A percentile compares a stretch with the other conserved stretches of the same genome.
phyloP scores from a whole-genome alignment of 64 coral and sea anemone genomes.

The Anthopleura sola region DNA sequence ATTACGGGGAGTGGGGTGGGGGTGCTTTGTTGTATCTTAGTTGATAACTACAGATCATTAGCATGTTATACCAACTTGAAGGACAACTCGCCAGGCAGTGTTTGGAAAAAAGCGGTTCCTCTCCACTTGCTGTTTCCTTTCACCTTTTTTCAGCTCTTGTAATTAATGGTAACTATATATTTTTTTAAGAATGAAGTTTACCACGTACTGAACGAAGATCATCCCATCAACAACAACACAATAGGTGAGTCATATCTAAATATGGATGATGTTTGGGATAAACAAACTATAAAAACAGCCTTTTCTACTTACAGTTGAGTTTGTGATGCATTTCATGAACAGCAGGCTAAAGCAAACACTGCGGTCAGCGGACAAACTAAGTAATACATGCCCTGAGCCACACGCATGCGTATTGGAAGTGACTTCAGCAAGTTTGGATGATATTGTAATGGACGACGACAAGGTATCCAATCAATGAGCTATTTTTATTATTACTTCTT shows the following conservation, averaged over 20 bases:
- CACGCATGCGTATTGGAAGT: slow-evolving; percentile 74
- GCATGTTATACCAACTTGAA: too few species aligned
- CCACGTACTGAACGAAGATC: slow-evolving; percentile 73
- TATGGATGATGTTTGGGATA: background rate
- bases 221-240: slow-evolving; percentile 44
- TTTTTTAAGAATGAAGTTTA: slow-evolving; percentile 90
- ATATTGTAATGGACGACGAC: slow-evolving; percentile 63
- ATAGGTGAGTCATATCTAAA: slow-evolving; percentile 50
- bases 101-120: too few species aligned
- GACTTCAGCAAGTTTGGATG: slow-evolving; percentile 54
- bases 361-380: slow-evolving; percentile 34
- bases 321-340: slow-evolving; percentile 89
- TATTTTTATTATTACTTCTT: background rate
- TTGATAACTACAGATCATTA: too few species aligned
- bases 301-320: slow-evolving; percentile 59
- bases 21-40: too few species aligned
- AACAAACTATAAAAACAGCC: background rate
- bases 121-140: too few species aligned
- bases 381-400: slow-evolving; percentile 9
- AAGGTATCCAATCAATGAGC: slow-evolving; percentile 37
- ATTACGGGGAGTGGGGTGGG: too few species aligned
- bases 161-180: too few species aligned
- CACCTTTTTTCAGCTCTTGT: too few species aligned
- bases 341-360: slow-evolving; percentile 65
- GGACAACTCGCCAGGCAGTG: too few species aligned